Conservation (phyloP, 2,888 invertebrate species). For the Chelonus formosanus region DNA sequence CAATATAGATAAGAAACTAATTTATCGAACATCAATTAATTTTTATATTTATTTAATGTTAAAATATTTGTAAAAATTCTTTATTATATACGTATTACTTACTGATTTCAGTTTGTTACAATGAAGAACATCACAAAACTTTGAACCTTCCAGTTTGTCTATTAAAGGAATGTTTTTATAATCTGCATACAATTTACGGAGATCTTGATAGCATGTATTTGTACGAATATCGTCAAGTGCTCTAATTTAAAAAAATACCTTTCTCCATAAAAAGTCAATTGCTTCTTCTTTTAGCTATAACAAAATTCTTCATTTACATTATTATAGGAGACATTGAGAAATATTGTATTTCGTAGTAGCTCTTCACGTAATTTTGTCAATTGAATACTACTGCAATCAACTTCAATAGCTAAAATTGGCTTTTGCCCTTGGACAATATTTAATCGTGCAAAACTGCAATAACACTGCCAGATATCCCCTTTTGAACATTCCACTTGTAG, state of each 20-base stretch:
- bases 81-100: too few species aligned
- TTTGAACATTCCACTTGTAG: constrained; percentile 68
- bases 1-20: too few species aligned
- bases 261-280: background rate
- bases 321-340: constrained; percentile 81
- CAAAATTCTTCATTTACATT: constrained; percentile 69
- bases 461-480: constrained; percentile 68
- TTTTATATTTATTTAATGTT: background rate
- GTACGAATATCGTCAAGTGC: constrained; percentile 73
- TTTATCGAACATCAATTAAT: too few species aligned
- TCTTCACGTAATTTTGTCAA: constrained; percentile 75
- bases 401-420: constrained; percentile 72
- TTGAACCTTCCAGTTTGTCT: constrained; percentile 80
- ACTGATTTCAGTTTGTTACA: constrained; percentile 82
- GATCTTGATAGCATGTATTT: constrained; percentile 76
- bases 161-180: constrained; percentile 83
- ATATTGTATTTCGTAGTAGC: constrained; percentile 78
- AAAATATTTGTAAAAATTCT: too few species aligned
- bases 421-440: constrained; percentile 70
- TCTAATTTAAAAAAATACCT: constrained; percentile 70
- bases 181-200: constrained; percentile 78
- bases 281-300: background rate
- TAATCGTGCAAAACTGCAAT: constrained; percentile 70
- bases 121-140: constrained; percentile 78
- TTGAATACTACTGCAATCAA: constrained; percentile 78